Percentiles rank a stretch among this genome's conserved stretches.
phyloP scores from a whole-genome alignment of 2,888 invertebrate species.

The Synergus itoensis region DNA sequence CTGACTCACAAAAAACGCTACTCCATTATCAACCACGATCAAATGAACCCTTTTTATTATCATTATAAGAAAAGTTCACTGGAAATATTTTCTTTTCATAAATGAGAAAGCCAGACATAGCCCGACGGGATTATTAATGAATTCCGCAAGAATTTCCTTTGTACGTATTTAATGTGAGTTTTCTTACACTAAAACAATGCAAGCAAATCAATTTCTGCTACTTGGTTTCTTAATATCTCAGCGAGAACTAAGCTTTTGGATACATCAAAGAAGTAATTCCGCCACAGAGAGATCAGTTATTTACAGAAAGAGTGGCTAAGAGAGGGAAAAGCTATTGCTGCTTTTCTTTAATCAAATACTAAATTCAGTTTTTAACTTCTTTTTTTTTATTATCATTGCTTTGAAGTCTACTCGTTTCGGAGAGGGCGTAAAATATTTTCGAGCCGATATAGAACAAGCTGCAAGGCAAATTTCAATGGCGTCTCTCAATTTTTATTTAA shows the following conservation, averaged over 20 bases:
- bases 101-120: not conserved
- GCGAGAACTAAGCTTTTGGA: not conserved
- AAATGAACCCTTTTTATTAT: not conserved
- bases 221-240: constrained; percentile 4
- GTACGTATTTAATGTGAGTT: not conserved
- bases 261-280: constrained; percentile 18
- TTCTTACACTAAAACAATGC: not conserved
- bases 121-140: not conserved
- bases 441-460: not conserved
- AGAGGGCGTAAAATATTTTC: constrained; percentile 46
- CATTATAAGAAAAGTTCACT: not conserved
- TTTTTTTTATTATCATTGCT: not conserved
- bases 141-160: not conserved
- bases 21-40: not conserved
- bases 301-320: not conserved
- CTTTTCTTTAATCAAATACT: not conserved
- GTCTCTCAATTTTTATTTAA: constrained; percentile 22
- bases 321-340: not conserved
- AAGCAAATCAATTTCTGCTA: constrained; percentile 2
- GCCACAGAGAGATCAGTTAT: not conserved
- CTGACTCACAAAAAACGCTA: not conserved
- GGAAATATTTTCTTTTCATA: constrained; percentile 2
- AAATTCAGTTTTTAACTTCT: not conserved
- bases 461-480: not conserved
- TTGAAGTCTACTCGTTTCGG: not conserved